Conservation (phyloP, 2,113 vertebrate genomes). For the Thoracochromis brauschi region DNA sequence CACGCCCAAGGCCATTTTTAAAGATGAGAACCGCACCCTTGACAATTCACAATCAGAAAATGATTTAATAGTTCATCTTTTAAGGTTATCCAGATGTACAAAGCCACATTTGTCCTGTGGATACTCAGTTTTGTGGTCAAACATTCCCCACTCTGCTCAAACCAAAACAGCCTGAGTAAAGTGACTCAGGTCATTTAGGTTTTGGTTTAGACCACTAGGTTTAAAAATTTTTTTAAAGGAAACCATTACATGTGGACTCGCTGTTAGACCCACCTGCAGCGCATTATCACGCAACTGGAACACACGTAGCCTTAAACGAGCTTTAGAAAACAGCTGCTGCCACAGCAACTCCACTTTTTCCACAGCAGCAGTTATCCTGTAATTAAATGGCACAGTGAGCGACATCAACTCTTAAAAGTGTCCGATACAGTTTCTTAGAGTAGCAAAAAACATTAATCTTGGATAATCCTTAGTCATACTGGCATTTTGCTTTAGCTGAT, state of each 20-base stretch:
- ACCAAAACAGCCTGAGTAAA: neutral
- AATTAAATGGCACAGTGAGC: neutral
- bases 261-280: slow-evolving; percentile 39
- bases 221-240: neutral
- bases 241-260: accelerated
- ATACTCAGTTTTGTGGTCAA: neutral
- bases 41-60: neutral
- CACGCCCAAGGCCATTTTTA: neutral
- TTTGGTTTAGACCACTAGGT: neutral
- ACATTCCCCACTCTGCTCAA: neutral
- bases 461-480: neutral
- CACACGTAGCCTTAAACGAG: slow-evolving; percentile 52
- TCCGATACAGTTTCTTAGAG: accelerated
- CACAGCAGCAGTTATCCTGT: slow-evolving; percentile 64
- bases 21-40: neutral
- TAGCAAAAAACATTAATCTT: neutral
- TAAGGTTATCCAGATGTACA: neutral
- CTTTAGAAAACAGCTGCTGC: slow-evolving; percentile 61
- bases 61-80: neutral
- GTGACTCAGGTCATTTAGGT: neutral
- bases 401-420: accelerated
- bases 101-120: neutral
- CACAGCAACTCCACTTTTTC: slow-evolving; percentile 71
- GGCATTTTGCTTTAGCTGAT: neutral
- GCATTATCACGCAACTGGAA: slow-evolving; percentile 52